These are phyloP conservation scores for Argynnis bischoffii DNA, from an alignment of 2,888 invertebrate genomes.

Conservation along the genomic window DNA sequence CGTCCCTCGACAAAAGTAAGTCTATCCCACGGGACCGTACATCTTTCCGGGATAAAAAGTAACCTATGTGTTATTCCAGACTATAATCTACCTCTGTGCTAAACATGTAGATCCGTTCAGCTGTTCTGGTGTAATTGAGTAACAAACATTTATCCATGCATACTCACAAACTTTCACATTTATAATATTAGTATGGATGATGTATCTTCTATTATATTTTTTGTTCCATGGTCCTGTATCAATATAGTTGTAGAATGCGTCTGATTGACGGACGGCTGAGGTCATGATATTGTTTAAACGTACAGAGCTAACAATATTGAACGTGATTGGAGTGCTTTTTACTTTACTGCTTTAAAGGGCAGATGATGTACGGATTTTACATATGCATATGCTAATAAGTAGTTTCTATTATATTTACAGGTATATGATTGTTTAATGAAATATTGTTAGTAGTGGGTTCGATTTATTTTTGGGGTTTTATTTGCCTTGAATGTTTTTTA, in stretches of 20 bases:
- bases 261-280: conserved; percentile 57
- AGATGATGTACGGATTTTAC: conserved; percentile 15
- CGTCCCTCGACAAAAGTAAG: too few species aligned
- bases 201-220: not conserved
- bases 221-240: conserved; percentile 17
- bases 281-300: conserved; percentile 43
- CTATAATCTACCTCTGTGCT: too few species aligned
- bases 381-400: conserved; percentile 15
- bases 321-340: conserved; percentile 24
- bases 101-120: too few species aligned
- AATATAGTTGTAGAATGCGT: conserved; percentile 37
- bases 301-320: conserved; percentile 24
- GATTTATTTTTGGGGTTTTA: not conserved
- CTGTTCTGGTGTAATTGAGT: too few species aligned
- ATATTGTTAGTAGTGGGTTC: not conserved
- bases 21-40: too few species aligned
- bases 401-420: not conserved
- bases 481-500: too few species aligned
- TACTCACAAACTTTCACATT: too few species aligned
- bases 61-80: too few species aligned
- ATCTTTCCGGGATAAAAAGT: too few species aligned
- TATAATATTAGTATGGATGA: not conserved
- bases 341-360: conserved; percentile 2
- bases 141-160: too few species aligned
- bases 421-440: not conserved